Evolutionary conservation across 2,888 invertebrate genomes (phyloP).

Genomic region (Aphodius sticticus): DNA sequence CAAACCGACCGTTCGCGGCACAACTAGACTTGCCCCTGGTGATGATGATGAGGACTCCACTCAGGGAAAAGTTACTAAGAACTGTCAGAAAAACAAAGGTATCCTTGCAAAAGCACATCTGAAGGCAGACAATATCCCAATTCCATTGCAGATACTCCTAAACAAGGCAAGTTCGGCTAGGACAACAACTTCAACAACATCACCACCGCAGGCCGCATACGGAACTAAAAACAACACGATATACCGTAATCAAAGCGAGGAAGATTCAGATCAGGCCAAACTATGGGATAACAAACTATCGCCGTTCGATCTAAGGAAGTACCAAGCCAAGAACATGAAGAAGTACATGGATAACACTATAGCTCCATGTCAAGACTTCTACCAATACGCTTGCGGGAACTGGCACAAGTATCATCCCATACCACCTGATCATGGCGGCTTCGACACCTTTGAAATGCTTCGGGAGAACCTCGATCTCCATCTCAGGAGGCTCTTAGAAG

Average conservation of each 20-base stretch:
- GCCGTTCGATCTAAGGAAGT: slow-evolving; percentile 31
- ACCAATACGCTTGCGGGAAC: slow-evolving; percentile 86
- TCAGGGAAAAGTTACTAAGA: not conserved
- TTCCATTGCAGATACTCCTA: not conserved
- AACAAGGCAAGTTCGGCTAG: not conserved
- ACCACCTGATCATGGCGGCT: slow-evolving; percentile 87
- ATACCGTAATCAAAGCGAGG: not conserved
- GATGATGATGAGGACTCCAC: not conserved
- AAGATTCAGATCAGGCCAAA: slow-evolving; percentile 24
- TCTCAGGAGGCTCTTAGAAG: slow-evolving; percentile 72
- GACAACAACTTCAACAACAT: not conserved
- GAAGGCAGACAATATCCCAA: slow-evolving; percentile 4
- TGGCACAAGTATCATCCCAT: slow-evolving; percentile 87
- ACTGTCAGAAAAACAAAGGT: not conserved
- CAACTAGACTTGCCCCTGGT: not conserved
- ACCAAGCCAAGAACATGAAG: slow-evolving; percentile 72
- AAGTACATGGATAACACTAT: slow-evolving; percentile 77
- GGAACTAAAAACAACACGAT: not conserved
- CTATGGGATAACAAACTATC: slow-evolving; percentile 32
- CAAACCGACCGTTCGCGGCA: not conserved
- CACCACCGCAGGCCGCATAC: not conserved
- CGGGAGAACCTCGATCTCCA: slow-evolving; percentile 80
- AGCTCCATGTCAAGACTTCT: slow-evolving; percentile 85
- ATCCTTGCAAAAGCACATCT: not conserved
- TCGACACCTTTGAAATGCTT: slow-evolving; percentile 90